phyloP scores from a whole-genome alignment of 2,888 invertebrate species.

The Xestia c-nigrum region DNA sequence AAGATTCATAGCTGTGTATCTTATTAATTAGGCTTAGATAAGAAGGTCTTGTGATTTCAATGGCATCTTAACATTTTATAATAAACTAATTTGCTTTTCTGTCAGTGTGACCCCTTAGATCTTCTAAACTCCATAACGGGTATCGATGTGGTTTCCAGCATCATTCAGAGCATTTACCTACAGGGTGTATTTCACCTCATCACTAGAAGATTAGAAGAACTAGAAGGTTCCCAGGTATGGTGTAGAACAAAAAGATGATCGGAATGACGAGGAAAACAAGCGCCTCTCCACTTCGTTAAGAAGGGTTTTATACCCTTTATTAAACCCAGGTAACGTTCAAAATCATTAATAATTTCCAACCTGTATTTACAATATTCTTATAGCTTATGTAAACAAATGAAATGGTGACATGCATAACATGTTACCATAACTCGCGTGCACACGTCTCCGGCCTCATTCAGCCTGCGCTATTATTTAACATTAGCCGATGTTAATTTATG shows the following conservation, averaged over 20 bases:
- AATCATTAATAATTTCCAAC: background rate
- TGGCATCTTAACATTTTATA: background rate
- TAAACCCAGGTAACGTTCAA: too few relatives aligned
- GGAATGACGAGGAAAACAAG: too few relatives aligned
- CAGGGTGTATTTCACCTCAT: too few relatives aligned
- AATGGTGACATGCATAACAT: conserved; percentile 12
- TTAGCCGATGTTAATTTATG: conserved; percentile 42
- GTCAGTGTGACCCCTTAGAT: background rate
- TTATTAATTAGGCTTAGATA: too few relatives aligned
- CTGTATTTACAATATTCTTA: background rate
- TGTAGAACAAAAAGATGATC: too few relatives aligned
- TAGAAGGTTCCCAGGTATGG: too few relatives aligned
- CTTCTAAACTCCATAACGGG: background rate
- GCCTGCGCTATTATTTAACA: conserved; percentile 26
- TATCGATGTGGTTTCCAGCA: too few relatives aligned
- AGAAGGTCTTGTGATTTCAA: background rate
- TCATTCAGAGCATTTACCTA: background rate
- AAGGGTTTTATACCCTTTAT: too few relatives aligned
- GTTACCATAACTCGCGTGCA: conserved; percentile 31
- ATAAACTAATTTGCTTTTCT: background rate
- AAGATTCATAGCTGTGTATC: background rate
- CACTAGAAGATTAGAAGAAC: too few relatives aligned
- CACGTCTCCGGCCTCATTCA: conserved; percentile 24
- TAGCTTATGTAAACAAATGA: background rate
- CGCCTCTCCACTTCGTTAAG: too few relatives aligned